Conservation (phyloP, 2,113 vertebrate species). For the Donacobius atricapilla region DNA sequence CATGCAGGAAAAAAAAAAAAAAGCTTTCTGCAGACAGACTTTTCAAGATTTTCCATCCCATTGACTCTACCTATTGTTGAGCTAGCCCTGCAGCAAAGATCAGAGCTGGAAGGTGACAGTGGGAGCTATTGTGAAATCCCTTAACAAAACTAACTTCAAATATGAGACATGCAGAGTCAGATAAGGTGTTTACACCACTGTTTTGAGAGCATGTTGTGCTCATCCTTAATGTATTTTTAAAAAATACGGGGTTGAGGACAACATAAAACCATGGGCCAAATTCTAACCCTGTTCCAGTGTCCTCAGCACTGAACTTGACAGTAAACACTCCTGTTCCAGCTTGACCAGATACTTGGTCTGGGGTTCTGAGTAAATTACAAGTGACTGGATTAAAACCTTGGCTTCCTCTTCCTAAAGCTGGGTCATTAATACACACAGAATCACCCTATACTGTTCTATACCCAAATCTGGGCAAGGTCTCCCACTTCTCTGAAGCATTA, state of each 20-base stretch:
- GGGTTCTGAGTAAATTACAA: background rate
- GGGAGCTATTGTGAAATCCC: background rate
- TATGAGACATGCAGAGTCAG: background rate
- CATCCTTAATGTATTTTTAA: background rate
- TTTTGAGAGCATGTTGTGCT: background rate
- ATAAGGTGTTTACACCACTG: background rate
- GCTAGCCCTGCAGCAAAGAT: background rate
- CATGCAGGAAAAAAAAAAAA: background rate
- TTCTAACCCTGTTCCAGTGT: background rate
- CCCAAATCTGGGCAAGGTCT: background rate
- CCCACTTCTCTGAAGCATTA: background rate
- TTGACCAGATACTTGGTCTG: background rate
- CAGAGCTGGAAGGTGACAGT: background rate
- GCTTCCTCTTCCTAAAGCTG: background rate
- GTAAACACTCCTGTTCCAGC: background rate
- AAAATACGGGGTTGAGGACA: background rate
- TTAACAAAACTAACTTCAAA: background rate
- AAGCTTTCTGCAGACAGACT: background rate
- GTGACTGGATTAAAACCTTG: background rate
- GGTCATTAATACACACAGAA: background rate
- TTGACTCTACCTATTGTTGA: background rate
- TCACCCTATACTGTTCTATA: background rate
- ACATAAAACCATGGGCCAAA: background rate
- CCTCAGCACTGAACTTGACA: background rate
- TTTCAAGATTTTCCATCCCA: background rate